These are phyloP conservation scores for Limanda limanda DNA, from an alignment of 2,113 vertebrate genomes.

Conservation along the genomic window DNA sequence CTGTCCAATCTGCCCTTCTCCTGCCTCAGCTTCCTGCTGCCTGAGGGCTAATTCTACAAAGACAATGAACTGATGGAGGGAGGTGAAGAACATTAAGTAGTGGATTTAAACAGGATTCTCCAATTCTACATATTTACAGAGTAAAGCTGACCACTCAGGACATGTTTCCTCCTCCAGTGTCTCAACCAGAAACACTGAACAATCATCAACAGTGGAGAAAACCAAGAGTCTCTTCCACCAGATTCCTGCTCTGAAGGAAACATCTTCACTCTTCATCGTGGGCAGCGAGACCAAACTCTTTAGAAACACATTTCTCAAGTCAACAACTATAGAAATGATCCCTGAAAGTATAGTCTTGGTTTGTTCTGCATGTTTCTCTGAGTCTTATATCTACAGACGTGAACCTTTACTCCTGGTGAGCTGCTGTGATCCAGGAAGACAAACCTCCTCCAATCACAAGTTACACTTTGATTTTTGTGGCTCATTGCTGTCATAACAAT, in stretches of 20 bases:
- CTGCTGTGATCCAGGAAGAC: not conserved
- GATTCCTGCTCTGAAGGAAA: slow-evolving; percentile 57
- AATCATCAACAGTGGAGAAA: slow-evolving; percentile 53
- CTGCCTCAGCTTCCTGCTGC: slow-evolving; percentile 42
- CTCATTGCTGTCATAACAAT: too few species aligned
- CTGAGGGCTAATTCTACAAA: slow-evolving; percentile 1
- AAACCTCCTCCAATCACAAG: not conserved
- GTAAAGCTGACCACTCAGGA: slow-evolving; percentile 14
- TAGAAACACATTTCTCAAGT: slow-evolving; percentile 48
- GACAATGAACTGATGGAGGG: not conserved
- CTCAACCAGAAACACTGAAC: slow-evolving; percentile 1
- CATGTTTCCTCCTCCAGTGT: slow-evolving; percentile 39
- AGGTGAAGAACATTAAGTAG: not conserved
- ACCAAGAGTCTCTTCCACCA: slow-evolving; percentile 15
- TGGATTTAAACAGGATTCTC: too few species aligned
- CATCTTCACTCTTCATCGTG: slow-evolving; percentile 43
- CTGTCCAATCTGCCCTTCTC: slow-evolving; percentile 55
- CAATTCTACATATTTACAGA: too few species aligned
- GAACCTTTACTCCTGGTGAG: not conserved
- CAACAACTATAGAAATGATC: slow-evolving; percentile 57
- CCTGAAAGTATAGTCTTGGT: slow-evolving; percentile 59
- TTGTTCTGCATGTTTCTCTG: not conserved
- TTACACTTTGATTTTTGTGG: too few species aligned
- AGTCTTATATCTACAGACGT: not conserved
- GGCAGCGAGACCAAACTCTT: slow-evolving; percentile 47